Conservation (phyloP, 2,888 invertebrate species). For the Oligia strigilis region DNA sequence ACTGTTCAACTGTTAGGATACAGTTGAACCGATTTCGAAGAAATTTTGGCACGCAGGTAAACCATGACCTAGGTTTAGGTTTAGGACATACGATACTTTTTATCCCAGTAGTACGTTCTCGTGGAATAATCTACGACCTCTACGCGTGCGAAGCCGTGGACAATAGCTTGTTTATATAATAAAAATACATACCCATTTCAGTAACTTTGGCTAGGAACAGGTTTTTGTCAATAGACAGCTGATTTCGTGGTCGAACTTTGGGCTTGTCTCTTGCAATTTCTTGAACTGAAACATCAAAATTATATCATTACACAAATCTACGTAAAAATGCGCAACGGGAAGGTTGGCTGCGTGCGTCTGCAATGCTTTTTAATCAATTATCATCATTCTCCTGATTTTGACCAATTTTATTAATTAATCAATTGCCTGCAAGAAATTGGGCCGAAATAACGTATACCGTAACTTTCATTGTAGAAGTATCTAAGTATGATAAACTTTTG, state of each 20-base stretch:
- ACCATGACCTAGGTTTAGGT: too few relatives aligned
- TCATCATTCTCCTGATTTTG: too few relatives aligned
- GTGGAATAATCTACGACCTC: background rate
- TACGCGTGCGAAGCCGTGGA: background rate
- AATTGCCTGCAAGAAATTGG: background rate
- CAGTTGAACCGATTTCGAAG: background rate
- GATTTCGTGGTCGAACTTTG: constrained; percentile 77
- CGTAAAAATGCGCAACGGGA: background rate
- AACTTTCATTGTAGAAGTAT: background rate
- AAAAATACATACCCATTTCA: constrained; percentile 82
- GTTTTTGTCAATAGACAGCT: constrained; percentile 76
- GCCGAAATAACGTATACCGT: background rate
- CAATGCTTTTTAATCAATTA: background rate
- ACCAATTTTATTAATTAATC: too few relatives aligned
- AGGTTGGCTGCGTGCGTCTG: background rate
- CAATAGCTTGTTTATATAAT: background rate
- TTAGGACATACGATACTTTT: too few relatives aligned
- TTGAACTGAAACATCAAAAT: constrained; percentile 75
- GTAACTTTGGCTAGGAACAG: constrained; percentile 80
- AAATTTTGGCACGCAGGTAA: background rate
- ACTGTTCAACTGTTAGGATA: too few relatives aligned
- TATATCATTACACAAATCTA: background rate
- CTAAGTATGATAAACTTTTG: background rate
- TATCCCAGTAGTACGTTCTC: too few relatives aligned
- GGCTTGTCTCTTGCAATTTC: constrained; percentile 82